A percentile compares a stretch with the other conserved stretches of the same genome.
Conservation (phyloP, 2,888 invertebrate genomes). For the Ditula angustiorana region DNA sequence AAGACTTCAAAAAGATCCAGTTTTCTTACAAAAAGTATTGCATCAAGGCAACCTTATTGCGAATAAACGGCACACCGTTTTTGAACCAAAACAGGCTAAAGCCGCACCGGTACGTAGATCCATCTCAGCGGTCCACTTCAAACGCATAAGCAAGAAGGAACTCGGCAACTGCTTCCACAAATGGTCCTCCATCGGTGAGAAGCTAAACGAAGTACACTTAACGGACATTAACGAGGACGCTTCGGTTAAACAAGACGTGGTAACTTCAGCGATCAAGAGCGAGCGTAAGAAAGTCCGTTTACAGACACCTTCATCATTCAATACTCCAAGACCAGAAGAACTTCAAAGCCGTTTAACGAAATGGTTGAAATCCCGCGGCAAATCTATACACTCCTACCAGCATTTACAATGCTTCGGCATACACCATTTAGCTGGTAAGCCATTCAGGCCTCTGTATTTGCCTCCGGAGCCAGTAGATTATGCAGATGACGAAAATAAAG, state of each 20-base stretch:
- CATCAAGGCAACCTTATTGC: conserved; percentile 56
- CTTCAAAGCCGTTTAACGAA: conserved; percentile 71
- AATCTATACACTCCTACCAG: conserved; percentile 75
- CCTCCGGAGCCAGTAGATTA: conserved; percentile 48
- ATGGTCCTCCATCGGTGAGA: conserved; percentile 75
- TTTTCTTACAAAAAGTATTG: conserved; percentile 63
- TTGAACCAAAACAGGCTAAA: conserved; percentile 50
- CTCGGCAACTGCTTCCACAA: conserved; percentile 70
- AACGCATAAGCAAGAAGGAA: conserved; percentile 66
- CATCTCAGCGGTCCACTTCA: conserved; percentile 80
- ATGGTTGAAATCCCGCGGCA: conserved; percentile 83
- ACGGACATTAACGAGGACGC: conserved; percentile 67
- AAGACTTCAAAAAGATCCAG: conserved; percentile 61
- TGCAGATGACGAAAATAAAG: conserved; percentile 79
- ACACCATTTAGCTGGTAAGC: conserved; percentile 55
- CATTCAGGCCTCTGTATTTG: conserved; percentile 48
- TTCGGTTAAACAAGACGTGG: conserved; percentile 55
- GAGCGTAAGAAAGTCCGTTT: conserved; percentile 76
- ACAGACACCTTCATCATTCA: conserved; percentile 68
- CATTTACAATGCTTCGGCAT: conserved; percentile 84
- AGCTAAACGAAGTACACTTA: conserved; percentile 62
- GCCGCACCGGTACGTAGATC: conserved; percentile 65
- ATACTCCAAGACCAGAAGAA: conserved; percentile 73
- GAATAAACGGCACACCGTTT: conserved; percentile 62
- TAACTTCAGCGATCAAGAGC: conserved; percentile 72